Base-by-base conservation (phyloP, 2,797 vertebrate species). In the Tokudaia muenninki region DNA sequence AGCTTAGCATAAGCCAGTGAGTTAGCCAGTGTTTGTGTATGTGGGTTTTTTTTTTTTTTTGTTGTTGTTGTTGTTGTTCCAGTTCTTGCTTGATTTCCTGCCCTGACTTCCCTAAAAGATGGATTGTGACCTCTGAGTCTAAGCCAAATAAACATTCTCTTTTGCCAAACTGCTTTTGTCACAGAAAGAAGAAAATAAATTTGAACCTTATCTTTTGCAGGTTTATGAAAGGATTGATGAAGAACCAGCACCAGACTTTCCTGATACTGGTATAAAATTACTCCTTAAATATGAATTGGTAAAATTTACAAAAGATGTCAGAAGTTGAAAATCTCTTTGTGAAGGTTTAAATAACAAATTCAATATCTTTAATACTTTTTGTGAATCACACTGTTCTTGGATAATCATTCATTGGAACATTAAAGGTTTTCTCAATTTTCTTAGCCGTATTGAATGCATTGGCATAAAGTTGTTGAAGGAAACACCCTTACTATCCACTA, bases 291-390 rank as follows among this genome's bases (percentile, higher is more conserved):
- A 37, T 29, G 8, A 79, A 50, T n/a, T 50, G 21, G 24, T 29
- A 65, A 31, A 65, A 79, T 50, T 47, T 11, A 79, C 7, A 29
- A 14, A 13, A 26, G 22, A n/a, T 65, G 65, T 78, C 31, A 17
- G 31, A 79, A 80, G 29, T 10, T 65, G 1, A 13, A 79, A 88
- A 83, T 61, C 29, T 91, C 75, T 67, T 31, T 70, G 17, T 65
- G 13, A 90, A 59, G 44, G 13, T 11, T 70, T 90, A 72, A 70
- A 44, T 89, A 52, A 94, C 16, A 94, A 88, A 70, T 83, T 88
- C 52, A 21, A n/a, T 78, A 72, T 83, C 31, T 77, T 52, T 92
- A 55, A 19, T 24, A 31, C 55, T 44, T 22, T n/a, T 37, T 4
- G 13, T 19, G 88, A 83, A 26, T 44, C 70, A 94, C 21, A 3